Evolutionary conservation across 1,140 invertebrate genomes (phyloP), one percentile per base, ranked within the genome.

Genomic region (Formica exsecta): DNA sequence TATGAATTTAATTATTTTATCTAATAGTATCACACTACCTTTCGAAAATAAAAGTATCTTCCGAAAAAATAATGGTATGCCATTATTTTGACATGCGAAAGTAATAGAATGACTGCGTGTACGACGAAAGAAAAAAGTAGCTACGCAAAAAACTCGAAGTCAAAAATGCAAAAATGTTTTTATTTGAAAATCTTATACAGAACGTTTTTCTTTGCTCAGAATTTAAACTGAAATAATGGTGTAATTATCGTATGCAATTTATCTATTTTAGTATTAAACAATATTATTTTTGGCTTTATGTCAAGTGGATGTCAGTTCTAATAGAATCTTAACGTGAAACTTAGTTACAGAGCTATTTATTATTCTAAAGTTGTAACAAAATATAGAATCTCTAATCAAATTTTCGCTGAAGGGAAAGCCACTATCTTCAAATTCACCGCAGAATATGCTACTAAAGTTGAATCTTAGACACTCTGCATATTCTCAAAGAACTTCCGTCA

Each of bases 401-500:
- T 81, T 38, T 51, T 22, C 48, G 44, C 5, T 48, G 68, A 48
- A 29, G 29, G 16, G 44, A 73, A 74, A 13, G 48, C 48, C 5
- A 51, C 25, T 16, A n/a, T 59, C 68, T 59, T 22, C 54, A 36
- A 44, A 61, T 83, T 59, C n/a, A 25, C 2, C 25, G 36, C 25
- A 44, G 36, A 44, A 61, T 19, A 25, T n/a, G 8, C 41, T 57
- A 29, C n/a, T 83, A n/a, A 83, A 73, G 57, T 83, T 80, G 61
- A 74, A 73, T 13, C 77, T 80, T 70, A 54, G 32, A 48, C 25
- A 19, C 25, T 44, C 29, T 83, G 54, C 79, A 74, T 73, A 74
- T 83, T 74, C 48, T 51, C 57, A 83, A 74, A 83, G 79, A 48
- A 74, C 68, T 74, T 74, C 4, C 79, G 22, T 70, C 65, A 61